These are phyloP conservation scores for Zosterops lateralis DNA, from an alignment of 2,113 vertebrate genomes.

Conservation along the genomic window DNA sequence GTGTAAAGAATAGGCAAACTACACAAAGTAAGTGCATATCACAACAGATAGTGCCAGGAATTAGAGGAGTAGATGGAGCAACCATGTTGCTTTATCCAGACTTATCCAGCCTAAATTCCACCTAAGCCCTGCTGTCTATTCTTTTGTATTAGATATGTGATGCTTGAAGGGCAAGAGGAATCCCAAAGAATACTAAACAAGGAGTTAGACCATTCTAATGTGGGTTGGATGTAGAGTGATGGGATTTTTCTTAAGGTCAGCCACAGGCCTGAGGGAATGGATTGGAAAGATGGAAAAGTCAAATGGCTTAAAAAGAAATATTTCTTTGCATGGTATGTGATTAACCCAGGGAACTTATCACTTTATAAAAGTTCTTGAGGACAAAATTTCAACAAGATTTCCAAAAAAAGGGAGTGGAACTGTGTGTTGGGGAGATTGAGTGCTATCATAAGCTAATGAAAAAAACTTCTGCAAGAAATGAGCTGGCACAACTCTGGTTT, in stretches of 20 bases:
- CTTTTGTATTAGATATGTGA: background rate
- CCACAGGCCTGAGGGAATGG: background rate
- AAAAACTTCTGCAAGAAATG: background rate
- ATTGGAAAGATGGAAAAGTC: background rate
- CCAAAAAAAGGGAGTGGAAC: background rate
- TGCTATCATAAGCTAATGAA: background rate
- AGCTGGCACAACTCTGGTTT: background rate
- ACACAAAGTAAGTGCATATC: background rate
- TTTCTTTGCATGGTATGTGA: background rate
- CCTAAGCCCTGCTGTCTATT: background rate
- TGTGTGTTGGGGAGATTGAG: background rate
- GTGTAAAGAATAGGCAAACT: background rate
- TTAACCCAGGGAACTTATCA: background rate
- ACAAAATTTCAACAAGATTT: background rate
- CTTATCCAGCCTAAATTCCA: background rate
- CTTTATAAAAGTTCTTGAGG: background rate
- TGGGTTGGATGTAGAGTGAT: background rate
- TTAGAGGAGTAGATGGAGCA: background rate
- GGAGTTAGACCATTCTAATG: background rate
- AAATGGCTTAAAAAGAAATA: background rate
- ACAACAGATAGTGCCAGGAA: background rate
- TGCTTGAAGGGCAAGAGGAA: background rate
- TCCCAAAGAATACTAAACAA: background rate
- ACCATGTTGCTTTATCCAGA: background rate
- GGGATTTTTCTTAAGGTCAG: background rate